Conservation (phyloP, 2,888 invertebrate species). For the Agriopis marginaria region DNA sequence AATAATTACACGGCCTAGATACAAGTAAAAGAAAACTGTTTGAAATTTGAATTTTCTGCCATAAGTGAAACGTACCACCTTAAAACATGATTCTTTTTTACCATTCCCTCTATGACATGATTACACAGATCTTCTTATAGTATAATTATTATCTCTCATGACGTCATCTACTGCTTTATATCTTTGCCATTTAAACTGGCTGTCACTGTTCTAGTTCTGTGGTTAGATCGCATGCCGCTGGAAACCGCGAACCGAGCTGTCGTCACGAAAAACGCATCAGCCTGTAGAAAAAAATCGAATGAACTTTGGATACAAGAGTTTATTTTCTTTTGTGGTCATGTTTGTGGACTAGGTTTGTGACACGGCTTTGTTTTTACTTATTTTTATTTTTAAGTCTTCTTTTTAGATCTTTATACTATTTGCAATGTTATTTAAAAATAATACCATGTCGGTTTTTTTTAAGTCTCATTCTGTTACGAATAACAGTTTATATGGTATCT, state of each 20-base stretch:
- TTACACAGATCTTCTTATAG: not conserved
- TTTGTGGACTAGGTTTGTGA: constrained; percentile 5
- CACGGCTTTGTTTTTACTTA: not conserved
- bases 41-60: too few relatives aligned
- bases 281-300: constrained; percentile 5
- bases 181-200: not conserved
- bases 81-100: too few relatives aligned
- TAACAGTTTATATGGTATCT: too few relatives aligned
- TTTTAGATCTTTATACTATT: too few relatives aligned
- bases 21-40: too few relatives aligned
- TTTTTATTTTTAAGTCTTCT: not conserved
- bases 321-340: constrained; percentile 5
- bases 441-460: too few relatives aligned
- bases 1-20: too few relatives aligned
- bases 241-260: constrained; percentile 11
- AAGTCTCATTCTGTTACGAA: too few relatives aligned
- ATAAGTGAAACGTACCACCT: too few relatives aligned
- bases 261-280: constrained; percentile 16
- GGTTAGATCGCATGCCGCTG: constrained; percentile 19
- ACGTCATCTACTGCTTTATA: not conserved
- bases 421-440: too few relatives aligned
- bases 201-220: constrained; percentile 20
- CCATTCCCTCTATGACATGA: too few relatives aligned
- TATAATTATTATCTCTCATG: too few relatives aligned
- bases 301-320: not conserved